Percentiles rank a stretch among this genome's conserved stretches.
phyloP scores from a whole-genome alignment of 2,797 vertebrate species.

The Poecilia gillii region DNA sequence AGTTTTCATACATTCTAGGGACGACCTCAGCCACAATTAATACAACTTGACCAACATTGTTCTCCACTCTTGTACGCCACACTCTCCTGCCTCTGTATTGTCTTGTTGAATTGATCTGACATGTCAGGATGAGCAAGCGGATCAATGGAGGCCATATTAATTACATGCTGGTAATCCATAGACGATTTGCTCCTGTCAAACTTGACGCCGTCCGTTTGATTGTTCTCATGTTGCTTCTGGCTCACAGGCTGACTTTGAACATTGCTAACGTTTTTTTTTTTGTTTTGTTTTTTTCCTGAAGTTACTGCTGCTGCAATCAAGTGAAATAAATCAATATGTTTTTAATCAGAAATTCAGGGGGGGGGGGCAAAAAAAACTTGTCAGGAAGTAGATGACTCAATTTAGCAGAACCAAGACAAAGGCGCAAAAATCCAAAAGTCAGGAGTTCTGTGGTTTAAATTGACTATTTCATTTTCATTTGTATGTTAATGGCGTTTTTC shows the following conservation, averaged over 20 bases:
- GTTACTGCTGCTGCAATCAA: constrained; percentile 50
- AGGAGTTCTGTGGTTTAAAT: constrained; percentile 7
- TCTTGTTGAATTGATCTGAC: constrained; percentile 61
- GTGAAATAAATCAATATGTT: constrained; percentile 58
- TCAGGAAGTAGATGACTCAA: constrained; percentile 38
- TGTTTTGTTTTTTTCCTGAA: constrained; percentile 5
- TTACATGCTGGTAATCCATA: constrained; percentile 58
- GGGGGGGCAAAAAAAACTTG: constrained; percentile 38
- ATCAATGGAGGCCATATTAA: constrained; percentile 65
- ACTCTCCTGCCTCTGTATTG: background rate
- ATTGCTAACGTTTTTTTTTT: constrained; percentile 30
- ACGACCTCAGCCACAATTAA: background rate
- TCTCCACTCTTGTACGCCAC: background rate
- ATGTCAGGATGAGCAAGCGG: constrained; percentile 33
- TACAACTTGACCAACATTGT: background rate
- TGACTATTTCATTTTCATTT: constrained; percentile 4
- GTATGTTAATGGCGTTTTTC: background rate
- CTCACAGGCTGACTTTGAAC: constrained; percentile 58
- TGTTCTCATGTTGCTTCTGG: constrained; percentile 36
- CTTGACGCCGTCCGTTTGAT: constrained; percentile 52
- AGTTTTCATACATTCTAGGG: background rate
- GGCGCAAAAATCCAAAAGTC: constrained; percentile 35
- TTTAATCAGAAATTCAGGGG: constrained; percentile 42
- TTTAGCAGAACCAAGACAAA: constrained; percentile 52
- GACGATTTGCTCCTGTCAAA: constrained; percentile 38